These are phyloP conservation scores for Montipora cactus DNA, from an alignment of 64 coral and sea anemone species.

Conservation along the genomic window DNA sequence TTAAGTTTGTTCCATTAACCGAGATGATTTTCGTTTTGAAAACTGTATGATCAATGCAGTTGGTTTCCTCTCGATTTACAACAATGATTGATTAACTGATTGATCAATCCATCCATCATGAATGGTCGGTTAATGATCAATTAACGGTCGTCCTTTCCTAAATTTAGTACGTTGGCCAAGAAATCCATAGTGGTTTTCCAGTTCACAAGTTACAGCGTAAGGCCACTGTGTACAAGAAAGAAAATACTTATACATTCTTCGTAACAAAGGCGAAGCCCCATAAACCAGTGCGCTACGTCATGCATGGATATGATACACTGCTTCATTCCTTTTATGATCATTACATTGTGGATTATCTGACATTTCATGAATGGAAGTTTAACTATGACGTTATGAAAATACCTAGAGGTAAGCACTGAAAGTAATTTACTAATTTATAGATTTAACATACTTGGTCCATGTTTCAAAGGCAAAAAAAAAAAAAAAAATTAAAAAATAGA, in stretches of 20 bases:
- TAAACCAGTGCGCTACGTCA: slow-evolving; percentile 81
- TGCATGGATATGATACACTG: slow-evolving; percentile 94
- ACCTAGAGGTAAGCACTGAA: slow-evolving; percentile 70
- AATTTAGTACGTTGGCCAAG: slow-evolving; percentile 76
- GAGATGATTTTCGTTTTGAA: too few relatives aligned
- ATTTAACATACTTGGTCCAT: too few relatives aligned
- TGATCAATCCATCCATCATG: too few relatives aligned
- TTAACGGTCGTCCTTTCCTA: background rate
- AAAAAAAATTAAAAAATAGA: background rate
- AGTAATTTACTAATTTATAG: background rate
- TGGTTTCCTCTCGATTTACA: too few relatives aligned
- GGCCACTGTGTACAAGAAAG: slow-evolving; percentile 79
- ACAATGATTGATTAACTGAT: too few relatives aligned
- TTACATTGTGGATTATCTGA: slow-evolving; percentile 93
- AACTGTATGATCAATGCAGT: too few relatives aligned
- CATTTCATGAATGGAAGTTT: slow-evolving; percentile 93
- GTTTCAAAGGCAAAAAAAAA: background rate
- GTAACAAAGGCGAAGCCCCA: slow-evolving; percentile 82
- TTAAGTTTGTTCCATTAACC: too few relatives aligned
- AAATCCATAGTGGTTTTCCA: slow-evolving; percentile 86
- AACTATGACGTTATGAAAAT: slow-evolving; percentile 85
- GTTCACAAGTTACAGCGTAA: slow-evolving; percentile 78
- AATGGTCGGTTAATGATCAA: too few relatives aligned
- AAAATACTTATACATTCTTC: slow-evolving; percentile 90
- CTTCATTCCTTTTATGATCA: slow-evolving; percentile 94